A percentile compares a stretch with the other conserved stretches of the same genome.
phyloP scores from a whole-genome alignment of 2,113 vertebrate genomes.

The Macquaria australasica region DNA sequence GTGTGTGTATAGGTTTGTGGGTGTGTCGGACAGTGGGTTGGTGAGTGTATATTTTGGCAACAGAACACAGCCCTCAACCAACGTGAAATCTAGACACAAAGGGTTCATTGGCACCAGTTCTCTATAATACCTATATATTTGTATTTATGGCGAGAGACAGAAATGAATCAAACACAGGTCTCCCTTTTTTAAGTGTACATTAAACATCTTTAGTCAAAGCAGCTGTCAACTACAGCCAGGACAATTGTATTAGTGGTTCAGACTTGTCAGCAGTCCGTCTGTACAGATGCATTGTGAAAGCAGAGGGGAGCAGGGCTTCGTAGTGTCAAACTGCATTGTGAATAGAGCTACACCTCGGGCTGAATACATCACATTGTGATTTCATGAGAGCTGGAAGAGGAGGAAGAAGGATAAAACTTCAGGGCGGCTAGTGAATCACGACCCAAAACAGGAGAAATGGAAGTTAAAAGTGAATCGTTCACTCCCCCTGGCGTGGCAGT shows the following conservation, averaged over 20 bases:
- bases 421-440: constrained; percentile 61
- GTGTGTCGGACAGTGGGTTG: constrained; percentile 34
- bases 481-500: constrained; percentile 75
- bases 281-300: constrained; percentile 62
- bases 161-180: constrained; percentile 24
- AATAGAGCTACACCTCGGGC: constrained; percentile 82
- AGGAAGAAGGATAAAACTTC: constrained; percentile 63
- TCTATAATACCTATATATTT: constrained; percentile 3
- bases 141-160: not conserved
- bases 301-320: constrained; percentile 69
- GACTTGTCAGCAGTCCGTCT: constrained; percentile 64
- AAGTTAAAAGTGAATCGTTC: constrained; percentile 80
- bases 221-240: constrained; percentile 28
- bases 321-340: constrained; percentile 82
- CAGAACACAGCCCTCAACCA: constrained; percentile 34
- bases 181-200: constrained; percentile 23
- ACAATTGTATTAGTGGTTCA: constrained; percentile 49
- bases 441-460: constrained; percentile 75
- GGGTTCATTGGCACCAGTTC: constrained; percentile 7
- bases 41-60: constrained; percentile 53
- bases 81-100: constrained; percentile 52
- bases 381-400: constrained; percentile 81
- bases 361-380: constrained; percentile 85
- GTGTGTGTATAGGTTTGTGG: constrained; percentile 59
- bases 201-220: constrained; percentile 25